Evolutionary conservation across 2,888 invertebrate genomes (phyloP), one percentile per base, ranked within the genome.

Genomic region (Trachelus troglodyta): DNA sequence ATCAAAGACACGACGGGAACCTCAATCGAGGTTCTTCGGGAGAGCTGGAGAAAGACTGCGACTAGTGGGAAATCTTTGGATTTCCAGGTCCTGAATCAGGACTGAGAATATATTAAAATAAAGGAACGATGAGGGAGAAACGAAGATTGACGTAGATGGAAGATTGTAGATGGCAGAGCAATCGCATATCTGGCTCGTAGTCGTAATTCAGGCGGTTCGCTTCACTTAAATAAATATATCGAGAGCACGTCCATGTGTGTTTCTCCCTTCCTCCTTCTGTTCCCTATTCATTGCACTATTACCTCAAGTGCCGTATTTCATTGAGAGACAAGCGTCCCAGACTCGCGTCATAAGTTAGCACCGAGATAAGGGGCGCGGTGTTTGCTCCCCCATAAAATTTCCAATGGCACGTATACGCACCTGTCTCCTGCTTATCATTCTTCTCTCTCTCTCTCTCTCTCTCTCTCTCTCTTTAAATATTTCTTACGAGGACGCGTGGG

Each of bases 401-500:
- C 74, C 33, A 69, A 30, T 68, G 33, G 40, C 56, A 73, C 78
- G 34, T 35, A 73, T 73, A 76, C 80, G 81, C 85, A 84, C 86
- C 85, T 83, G 82, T 81, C 80, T 34, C 15, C 40, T 69, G 31
- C 33, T 56, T 56, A 56, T 56, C 40, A 0, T 35, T 40, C 11
- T 34, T 34, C 34, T 11, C 12, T 33, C 69, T 77, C 69, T 35
- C 76, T n/a, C n/a, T 69, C 79, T 75, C 78, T 74, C 77, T 35
- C 77, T 33, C 73, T 77, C 75, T 80, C 78, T 75, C 77, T 80
- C 77, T 79, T 75, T 75, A 78, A 68, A 69, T 11, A 79, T 23
- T 69, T 30, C 34, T 30, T 77, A 77, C 76, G 77, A 84, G 77
- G 83, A 75, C 79, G 84, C 86, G 87, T 87, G 87, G 87, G 87